Base-by-base conservation (phyloP, 2,797 vertebrate genomes). In the Enteromius argenteus region DNA sequence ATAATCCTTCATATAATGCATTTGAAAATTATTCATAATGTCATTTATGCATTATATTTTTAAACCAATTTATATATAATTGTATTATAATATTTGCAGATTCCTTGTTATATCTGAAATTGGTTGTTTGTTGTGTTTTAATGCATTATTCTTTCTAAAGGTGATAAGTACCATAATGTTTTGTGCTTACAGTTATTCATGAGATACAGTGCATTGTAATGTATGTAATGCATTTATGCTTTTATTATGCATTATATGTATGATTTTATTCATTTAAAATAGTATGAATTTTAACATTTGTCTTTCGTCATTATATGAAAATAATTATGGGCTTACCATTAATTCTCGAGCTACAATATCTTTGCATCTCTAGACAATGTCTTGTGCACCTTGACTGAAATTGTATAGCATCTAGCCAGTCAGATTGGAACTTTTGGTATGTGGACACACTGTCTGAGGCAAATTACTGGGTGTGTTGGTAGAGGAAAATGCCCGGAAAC, bases 391-490 rank as follows among this genome's bases (percentile, higher is more conserved):
- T n/a, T 53, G 30, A 35, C 27, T 74, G 46, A 53, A 35, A 53
- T n/a, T 4, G 17, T 51, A 9, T 7, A 53, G 32, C 19, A 23
- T 53, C 17, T n/a, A 56, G 21, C 21, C 73, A 39, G 27, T 76
- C 32, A 39, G 35, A 27, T 23, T 39, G n/a, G n/a, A 39, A 27
- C 35, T 17, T 23, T 76, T 8, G 8, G 53, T 39, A 58, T 39
- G 73, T 39, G 32, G 19, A 56, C 3, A 37, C 3, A 7, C 21
- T 9, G 7, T 58, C 11, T 27, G 1, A 23, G 2, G 73, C 35
- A 35, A 76, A 58, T 79, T 64, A 79, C 23, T 66, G 23, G 42
- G 39, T 79, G 39, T 3, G 37, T 32, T 79, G 4, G 39, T 79
- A 13, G 17, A 76, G 11, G 17, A 21, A 17, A 49, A 15, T 64